A percentile compares a stretch with the other conserved stretches of the same genome.
Conservation (phyloP, 1,140 invertebrate species). For the Magallana ariakensis region DNA sequence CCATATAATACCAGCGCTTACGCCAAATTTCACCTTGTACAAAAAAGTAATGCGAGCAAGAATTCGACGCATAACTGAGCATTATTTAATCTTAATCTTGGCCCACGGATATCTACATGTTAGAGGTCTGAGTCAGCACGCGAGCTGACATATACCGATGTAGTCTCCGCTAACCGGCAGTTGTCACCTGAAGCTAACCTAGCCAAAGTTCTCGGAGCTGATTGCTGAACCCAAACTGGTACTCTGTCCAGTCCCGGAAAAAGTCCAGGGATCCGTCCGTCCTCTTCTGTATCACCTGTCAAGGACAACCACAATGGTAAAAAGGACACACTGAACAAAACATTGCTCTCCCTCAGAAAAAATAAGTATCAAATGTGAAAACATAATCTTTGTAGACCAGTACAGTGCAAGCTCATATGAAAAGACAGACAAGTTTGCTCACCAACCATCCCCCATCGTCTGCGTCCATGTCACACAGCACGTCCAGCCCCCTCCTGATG, state of each 20-base stretch:
- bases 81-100: no score
- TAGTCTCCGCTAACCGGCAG: no score
- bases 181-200: slow-evolving; percentile 8
- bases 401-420: no score
- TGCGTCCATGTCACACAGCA: slow-evolving; percentile 54
- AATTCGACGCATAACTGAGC: no score
- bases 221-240: slow-evolving; percentile 96
- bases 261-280: slow-evolving; percentile 89
- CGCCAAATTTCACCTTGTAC: no score
- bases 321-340: not conserved
- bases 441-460: slow-evolving; percentile 58
- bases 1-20: no score
- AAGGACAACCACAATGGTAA: slow-evolving; percentile 72
- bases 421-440: not conserved
- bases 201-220: slow-evolving; percentile 70
- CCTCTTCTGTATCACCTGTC: slow-evolving; percentile 86
- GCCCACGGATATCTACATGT: no score
- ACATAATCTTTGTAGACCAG: no score
- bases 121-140: no score
- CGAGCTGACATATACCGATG: no score
- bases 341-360: not conserved
- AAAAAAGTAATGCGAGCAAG: no score
- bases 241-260: slow-evolving; percentile 94
- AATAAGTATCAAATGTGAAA: no score
- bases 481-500: slow-evolving; percentile 44